Base-by-base conservation (phyloP, 2,113 vertebrate species). In the Corydoras maculifer region DNA sequence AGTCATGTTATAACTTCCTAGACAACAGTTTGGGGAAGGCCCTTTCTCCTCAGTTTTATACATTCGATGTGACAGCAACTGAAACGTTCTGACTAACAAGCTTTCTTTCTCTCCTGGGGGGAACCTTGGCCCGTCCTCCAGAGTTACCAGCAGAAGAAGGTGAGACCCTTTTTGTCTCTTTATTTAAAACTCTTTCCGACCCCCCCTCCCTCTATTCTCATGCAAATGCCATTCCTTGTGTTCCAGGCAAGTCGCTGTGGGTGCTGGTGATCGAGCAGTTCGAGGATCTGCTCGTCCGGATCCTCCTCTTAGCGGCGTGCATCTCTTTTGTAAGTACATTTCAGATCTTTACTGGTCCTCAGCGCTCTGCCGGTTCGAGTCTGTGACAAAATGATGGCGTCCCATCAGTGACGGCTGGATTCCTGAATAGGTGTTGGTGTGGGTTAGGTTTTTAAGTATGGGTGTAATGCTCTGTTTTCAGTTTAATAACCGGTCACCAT, bases 221-320 rank as follows among this genome's bases (percentile, higher is more conserved):
- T 64, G 0, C 50, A 72, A 25, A 0, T 25, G 4, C 64, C 3
- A 70, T 14, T 72, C 69, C 76, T 75, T 66, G 49, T 75, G 51
- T 78, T 31, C 11, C 77, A 99, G 97, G 97, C 72, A 99, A 99
- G 87, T 98, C 97, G 63, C 90, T 99, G 77, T 92, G 96, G 79
- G 92, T 93, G 73, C 91, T 99, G 77, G 96, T 99, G 79, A 77
- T 99, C 69, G 97, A 99, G 76, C 97, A 99, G 74, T 99, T 99
- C 84, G 97, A 99, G 91, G 97, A 99, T 82, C 86, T 99, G 74
- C 85, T 99, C 79, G 97, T 99, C 86, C 91, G 97, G 88, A 99
- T 99, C 88, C 92, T 99, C 81, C 90, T 99, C 79, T 84, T 99
- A 80, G 97, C 97, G 70, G 97, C 97, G 65, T 98, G 96, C 86